Evolutionary conservation across 1,140 invertebrate species (phyloP).

Genomic region (Bombus breviceps): DNA sequence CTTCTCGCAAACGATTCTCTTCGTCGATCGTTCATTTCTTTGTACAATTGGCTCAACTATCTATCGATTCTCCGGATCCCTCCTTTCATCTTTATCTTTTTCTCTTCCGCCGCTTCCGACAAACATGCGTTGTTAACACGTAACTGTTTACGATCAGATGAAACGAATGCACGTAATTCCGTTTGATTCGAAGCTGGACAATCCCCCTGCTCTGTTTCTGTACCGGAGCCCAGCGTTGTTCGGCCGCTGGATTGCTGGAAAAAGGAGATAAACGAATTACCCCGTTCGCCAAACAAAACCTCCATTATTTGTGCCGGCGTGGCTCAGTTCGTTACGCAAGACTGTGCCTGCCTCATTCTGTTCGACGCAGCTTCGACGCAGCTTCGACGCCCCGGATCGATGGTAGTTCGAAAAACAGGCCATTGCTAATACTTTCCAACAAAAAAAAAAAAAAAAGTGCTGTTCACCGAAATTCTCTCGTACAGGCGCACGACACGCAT

Average conservation of each 20-base stretch:
- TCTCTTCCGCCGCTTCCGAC: neutral
- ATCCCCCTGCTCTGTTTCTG: slow-evolving; percentile 9
- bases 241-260: slow-evolving; percentile 61
- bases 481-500: neutral
- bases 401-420: slow-evolving; percentile 29
- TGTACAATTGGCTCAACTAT: neutral
- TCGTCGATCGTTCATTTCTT: neutral
- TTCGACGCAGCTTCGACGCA: slow-evolving; percentile 32
- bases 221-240: slow-evolving; percentile 35
- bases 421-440: neutral
- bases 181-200: slow-evolving; percentile 61
- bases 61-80: neutral
- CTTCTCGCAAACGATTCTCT: neutral
- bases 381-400: neutral
- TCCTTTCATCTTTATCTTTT: neutral
- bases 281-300: slow-evolving; percentile 66
- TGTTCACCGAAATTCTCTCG: slow-evolving; percentile 14
- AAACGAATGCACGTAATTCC: slow-evolving; percentile 67
- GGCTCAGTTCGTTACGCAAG: slow-evolving; percentile 69
- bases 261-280: slow-evolving; percentile 71
- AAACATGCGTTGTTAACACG: slow-evolving; percentile 60
- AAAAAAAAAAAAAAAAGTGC: neutral
- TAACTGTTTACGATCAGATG: slow-evolving; percentile 67
- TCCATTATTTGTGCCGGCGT: slow-evolving; percentile 67
- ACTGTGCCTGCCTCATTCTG: slow-evolving; percentile 60